Percentiles rank a stretch among this genome's conserved stretches.
Conservation (phyloP, 2,888 invertebrate genomes). For the Perizoma affinitatum region DNA sequence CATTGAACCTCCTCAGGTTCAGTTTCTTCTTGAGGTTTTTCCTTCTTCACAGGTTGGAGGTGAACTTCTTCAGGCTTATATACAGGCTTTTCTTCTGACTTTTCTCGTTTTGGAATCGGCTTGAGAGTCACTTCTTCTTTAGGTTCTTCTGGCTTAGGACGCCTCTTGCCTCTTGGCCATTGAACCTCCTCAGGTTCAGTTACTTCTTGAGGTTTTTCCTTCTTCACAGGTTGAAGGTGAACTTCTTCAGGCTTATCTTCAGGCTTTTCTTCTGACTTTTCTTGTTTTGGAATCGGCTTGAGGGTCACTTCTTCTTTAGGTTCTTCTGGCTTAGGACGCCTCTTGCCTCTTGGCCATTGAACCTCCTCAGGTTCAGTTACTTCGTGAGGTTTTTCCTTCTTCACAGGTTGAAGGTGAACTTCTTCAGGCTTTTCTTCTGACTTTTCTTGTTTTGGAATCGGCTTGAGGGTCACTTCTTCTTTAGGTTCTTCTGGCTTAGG, state of each 20-base stretch:
- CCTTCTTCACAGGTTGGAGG: constrained; percentile 52
- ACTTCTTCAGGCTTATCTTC: constrained; percentile 53
- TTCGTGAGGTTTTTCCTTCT: constrained; percentile 61
- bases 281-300: constrained; percentile 50
- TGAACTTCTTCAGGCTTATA: constrained; percentile 68
- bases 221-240: constrained; percentile 49
- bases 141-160: constrained; percentile 35
- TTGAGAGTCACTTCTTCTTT: constrained; percentile 56
- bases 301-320: constrained; percentile 54
- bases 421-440: constrained; percentile 52
- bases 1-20: constrained; percentile 45
- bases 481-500: constrained; percentile 47
- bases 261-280: constrained; percentile 52
- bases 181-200: constrained; percentile 49
- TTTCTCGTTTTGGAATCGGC: constrained; percentile 11
- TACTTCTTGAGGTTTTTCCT: constrained; percentile 49
- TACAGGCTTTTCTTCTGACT: constrained; percentile 61
- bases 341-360: constrained; percentile 47
- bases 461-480: constrained; percentile 61
- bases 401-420: constrained; percentile 58
- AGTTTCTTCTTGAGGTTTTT: constrained; percentile 38
- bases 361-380: constrained; percentile 55
- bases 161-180: constrained; percentile 20
- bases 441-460: constrained; percentile 55
- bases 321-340: constrained; percentile 45